Percentiles rank a stretch among this genome's conserved stretches.
Conservation (phyloP, 2,113 vertebrate genomes). For the Poecile atricapillus region DNA sequence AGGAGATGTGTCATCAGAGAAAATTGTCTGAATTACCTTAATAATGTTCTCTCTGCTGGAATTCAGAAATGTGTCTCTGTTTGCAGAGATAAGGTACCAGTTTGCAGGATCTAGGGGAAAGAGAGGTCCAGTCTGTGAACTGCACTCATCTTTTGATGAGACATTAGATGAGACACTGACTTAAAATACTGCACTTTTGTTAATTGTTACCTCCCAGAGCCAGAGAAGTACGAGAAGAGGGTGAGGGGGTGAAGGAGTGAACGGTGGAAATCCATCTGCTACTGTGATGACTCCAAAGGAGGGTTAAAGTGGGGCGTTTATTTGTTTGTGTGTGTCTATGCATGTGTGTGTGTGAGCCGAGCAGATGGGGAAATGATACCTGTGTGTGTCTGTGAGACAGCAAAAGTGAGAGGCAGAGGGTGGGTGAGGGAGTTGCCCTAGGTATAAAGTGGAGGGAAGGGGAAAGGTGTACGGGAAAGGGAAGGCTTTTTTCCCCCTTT, state of each 20-base stretch:
- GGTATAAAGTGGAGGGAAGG: not conserved
- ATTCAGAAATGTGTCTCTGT: not conserved
- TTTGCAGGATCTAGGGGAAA: not conserved
- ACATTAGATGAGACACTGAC: accelerated
- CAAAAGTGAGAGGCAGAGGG: not conserved
- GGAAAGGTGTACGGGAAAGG: not conserved
- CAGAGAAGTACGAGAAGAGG: not conserved
- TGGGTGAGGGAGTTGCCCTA: not conserved
- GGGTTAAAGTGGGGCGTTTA: not conserved
- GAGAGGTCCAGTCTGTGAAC: not conserved
- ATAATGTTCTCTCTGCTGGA: not conserved
- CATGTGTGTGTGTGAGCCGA: not conserved
- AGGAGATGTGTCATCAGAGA: constrained; percentile 31
- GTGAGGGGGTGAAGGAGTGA: not conserved
- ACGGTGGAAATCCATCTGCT: not conserved
- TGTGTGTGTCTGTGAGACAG: not conserved
- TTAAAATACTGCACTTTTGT: not conserved
- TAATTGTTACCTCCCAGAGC: not conserved
- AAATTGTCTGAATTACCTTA: constrained; percentile 23
- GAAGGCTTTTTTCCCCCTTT: not conserved
- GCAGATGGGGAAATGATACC: not conserved
- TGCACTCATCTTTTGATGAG: not conserved
- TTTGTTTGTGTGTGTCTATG: not conserved
- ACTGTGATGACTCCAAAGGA: not conserved
- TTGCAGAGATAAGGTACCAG: not conserved